Conservation (phyloP, 2,113 vertebrate species). For the Craseonycteris thonglongyai region DNA sequence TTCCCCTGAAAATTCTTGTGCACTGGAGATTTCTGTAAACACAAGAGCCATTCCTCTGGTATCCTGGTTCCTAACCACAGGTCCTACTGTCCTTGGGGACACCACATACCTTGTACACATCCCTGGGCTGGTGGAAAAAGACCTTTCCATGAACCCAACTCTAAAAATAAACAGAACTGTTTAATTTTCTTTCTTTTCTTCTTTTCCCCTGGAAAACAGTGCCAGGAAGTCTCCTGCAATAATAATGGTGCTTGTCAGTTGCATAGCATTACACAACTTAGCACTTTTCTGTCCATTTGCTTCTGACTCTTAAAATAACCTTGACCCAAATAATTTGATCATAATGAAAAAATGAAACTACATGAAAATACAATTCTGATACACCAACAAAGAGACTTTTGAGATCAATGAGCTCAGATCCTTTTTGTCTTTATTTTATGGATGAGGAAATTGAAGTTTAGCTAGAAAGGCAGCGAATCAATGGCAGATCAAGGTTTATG, state of each 20-base stretch:
- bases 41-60: background rate
- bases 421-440: background rate
- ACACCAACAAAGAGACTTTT: background rate
- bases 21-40: background rate
- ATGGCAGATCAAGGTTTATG: background rate
- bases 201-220: background rate
- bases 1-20: background rate
- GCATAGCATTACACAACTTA: background rate
- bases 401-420: background rate
- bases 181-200: background rate
- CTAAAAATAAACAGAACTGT: background rate
- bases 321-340: slow-evolving; percentile 1
- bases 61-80: background rate
- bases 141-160: background rate
- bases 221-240: background rate
- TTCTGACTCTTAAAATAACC: slow-evolving; percentile 7
- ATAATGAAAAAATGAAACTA: background rate
- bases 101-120: background rate
- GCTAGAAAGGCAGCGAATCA: background rate
- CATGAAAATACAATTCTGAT: background rate
- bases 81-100: background rate
- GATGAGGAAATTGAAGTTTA: background rate
- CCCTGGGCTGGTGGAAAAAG: background rate
- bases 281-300: background rate
- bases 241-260: background rate